Percentiles rank a stretch among this genome's conserved stretches.
Evolutionary conservation across 2,113 vertebrate genomes (phyloP).

Genomic region (Sakesphorus luctuosus): DNA sequence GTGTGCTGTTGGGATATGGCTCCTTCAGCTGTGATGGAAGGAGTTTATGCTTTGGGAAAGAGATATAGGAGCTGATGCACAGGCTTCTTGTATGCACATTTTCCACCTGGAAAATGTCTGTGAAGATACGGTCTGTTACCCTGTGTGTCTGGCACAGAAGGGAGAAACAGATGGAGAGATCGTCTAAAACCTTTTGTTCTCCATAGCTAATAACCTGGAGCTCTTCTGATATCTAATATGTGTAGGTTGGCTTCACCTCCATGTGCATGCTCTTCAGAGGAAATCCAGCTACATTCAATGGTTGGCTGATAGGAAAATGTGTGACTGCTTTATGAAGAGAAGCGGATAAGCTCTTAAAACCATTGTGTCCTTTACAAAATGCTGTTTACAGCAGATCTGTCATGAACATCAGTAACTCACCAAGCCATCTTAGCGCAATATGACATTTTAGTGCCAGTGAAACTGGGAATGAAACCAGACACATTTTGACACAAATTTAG

Average conservation of each 20-base stretch:
- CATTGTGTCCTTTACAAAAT: neutral
- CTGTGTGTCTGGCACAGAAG: conserved; percentile 57
- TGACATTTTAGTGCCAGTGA: neutral
- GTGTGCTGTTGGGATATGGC: neutral
- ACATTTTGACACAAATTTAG: neutral
- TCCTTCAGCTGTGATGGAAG: conserved; percentile 30
- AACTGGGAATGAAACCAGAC: neutral
- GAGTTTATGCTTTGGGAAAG: neutral
- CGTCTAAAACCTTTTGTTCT: conserved; percentile 58
- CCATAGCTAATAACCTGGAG: conserved; percentile 61
- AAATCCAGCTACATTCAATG: neutral
- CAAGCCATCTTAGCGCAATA: neutral
- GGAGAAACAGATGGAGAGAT: conserved; percentile 62
- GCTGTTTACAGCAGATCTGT: conserved; percentile 58
- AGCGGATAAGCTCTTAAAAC: conserved; percentile 11
- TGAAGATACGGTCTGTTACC: conserved; percentile 54
- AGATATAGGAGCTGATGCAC: neutral
- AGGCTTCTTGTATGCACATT: neutral
- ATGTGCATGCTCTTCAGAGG: neutral
- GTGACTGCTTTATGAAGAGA: neutral
- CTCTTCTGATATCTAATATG: conserved; percentile 14
- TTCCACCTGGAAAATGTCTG: conserved; percentile 60
- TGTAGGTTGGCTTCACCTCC: conserved; percentile 31
- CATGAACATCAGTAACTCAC: conserved; percentile 45
- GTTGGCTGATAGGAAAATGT: neutral